Evolutionary conservation across 2,888 invertebrate genomes (phyloP), one percentile per base, ranked within the genome.

Genomic region (Cactoblastis cactorum): DNA sequence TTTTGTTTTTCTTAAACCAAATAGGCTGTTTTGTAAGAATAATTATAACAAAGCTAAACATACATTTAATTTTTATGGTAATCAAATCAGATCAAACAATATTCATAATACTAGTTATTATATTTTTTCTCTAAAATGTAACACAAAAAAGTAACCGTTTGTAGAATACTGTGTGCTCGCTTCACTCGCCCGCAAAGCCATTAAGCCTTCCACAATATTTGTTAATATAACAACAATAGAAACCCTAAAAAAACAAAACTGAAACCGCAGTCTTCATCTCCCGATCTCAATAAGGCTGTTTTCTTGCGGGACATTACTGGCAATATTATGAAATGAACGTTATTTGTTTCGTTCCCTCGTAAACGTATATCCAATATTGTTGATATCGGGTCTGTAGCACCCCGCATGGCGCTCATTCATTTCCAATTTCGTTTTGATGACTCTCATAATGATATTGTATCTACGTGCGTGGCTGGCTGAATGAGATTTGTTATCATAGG

Each of bases 401-500:
- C 55, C 67, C 62, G 69, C 68, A 68, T 71, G 71, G 65, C 68
- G 63, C 69, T 73, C 76, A 76, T 82, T 78, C 75, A 77, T 83
- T 77, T 67, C 73, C 77, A 75, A 85, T 83, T 80, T 76, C 69
- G 73, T 75, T 80, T 74, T 80, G 83, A 86, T 82, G 77, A 76
- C 74, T 72, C 61, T 65, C 69, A 64, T 84, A 80, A 83, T 77
- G 75, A 75, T 75, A 82, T 80, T 74, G 75, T 73, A 61, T 62
- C 51, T 67, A 72, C 72, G 73, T 74, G 73, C 54, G 45, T 47
- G 22, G 61, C 38, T 53, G 50, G 34, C 35, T 39, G 34, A 53
- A 67, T 51, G 52, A 49, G 56, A 56, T 54, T 56, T 55, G 51
- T 53, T 53, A 45, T 46, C 28, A 43, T 43, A 43, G 28, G 24